A percentile compares a stretch with the other conserved stretches of the same genome.
phyloP scores from a whole-genome alignment of 2,888 invertebrate genomes.

The Troglohyphantes excavatus region DNA sequence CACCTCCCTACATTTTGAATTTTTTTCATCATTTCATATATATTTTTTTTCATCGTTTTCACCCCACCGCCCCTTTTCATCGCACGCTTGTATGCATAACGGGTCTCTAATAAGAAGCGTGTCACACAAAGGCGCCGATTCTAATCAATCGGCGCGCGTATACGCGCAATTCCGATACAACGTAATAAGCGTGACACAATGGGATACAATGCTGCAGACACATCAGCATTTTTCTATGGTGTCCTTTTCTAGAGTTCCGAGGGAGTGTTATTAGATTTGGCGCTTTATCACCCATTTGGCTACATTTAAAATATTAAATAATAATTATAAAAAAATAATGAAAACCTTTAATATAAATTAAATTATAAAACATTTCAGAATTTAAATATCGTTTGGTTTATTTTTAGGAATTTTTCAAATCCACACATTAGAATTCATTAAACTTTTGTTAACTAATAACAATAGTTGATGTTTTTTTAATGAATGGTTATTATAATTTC shows the following conservation, averaged over 20 bases:
- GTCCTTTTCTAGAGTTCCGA: not conserved
- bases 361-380: no score
- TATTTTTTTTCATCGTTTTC: not conserved
- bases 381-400: no score
- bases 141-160: slow-evolving; percentile 38
- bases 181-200: not conserved
- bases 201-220: not conserved
- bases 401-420: no score
- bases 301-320: no score
- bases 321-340: no score
- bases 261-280: no score
- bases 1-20: not conserved
- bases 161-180: not conserved
- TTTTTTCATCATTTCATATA: slow-evolving; percentile 12
- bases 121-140: not conserved
- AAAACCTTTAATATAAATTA: no score
- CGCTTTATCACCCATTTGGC: no score
- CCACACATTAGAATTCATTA: no score
- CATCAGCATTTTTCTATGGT: not conserved
- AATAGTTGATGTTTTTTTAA: no score
- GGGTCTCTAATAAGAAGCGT: slow-evolving; percentile 22
- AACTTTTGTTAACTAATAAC: no score
- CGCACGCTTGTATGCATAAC: not conserved
- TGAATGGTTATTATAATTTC: no score
- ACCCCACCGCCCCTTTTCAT: not conserved